These are phyloP conservation scores for Mungos mungo DNA, from an alignment of 2,113 vertebrate genomes.

Conservation along the genomic window DNA sequence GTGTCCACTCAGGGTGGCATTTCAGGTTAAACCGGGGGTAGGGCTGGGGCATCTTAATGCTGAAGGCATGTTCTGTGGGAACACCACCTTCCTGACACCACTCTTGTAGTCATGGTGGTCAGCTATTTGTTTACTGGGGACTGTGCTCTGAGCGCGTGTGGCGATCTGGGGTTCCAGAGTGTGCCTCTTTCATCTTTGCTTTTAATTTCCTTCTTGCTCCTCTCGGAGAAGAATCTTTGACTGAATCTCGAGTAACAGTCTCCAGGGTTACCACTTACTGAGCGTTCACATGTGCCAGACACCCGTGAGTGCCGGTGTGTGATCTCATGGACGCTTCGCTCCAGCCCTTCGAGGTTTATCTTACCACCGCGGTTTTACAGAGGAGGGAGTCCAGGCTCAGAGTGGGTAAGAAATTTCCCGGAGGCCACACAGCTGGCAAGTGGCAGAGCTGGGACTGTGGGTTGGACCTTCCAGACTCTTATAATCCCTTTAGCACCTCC, in stretches of 20 bases:
- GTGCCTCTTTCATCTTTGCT: neutral
- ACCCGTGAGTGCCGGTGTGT: rapidly evolving
- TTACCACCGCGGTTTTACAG: neutral
- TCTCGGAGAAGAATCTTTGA: neutral
- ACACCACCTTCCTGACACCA: neutral
- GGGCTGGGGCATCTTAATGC: neutral
- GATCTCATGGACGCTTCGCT: too few relatives aligned
- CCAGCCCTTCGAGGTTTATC: neutral
- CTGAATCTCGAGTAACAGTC: neutral
- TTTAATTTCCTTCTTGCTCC: neutral
- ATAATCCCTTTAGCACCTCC: neutral
- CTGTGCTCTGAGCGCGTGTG: neutral
- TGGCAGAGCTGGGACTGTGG: neutral
- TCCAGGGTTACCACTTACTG: neutral
- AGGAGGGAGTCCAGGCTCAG: neutral
- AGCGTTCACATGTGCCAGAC: neutral
- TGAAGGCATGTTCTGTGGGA: neutral
- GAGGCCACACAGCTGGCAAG: neutral
- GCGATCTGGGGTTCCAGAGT: neutral
- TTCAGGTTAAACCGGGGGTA: neutral
- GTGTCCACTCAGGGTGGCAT: neutral
- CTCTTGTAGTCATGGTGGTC: neutral
- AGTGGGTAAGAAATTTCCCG: neutral
- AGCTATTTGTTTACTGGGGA: neutral
- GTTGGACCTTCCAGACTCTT: neutral